These are phyloP conservation scores for Rhopalosiphum maidis DNA, from an alignment of 1,140 invertebrate species.

Conservation along the genomic window DNA sequence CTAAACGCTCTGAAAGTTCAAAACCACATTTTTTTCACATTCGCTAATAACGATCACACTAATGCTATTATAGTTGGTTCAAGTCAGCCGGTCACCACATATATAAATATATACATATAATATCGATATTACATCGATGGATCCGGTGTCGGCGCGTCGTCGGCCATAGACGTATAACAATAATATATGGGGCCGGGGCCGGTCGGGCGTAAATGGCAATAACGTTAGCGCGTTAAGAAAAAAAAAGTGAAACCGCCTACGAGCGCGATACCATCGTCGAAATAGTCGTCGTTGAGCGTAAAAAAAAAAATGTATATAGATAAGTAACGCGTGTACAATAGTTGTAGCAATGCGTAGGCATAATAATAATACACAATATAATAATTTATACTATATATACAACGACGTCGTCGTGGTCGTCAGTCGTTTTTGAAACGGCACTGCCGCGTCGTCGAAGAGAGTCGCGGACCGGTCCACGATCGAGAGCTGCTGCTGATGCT, in stretches of 20 bases:
- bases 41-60: too few species aligned
- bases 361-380: background rate
- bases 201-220: slow-evolving; percentile 23
- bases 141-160: background rate
- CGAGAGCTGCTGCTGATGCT: background rate
- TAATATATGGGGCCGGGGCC: background rate
- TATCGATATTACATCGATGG: background rate
- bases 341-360: background rate
- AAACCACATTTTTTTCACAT: background rate
- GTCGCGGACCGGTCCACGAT: background rate
- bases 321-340: background rate
- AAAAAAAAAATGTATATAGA: background rate
- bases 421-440: background rate
- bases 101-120: too few species aligned
- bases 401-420: background rate
- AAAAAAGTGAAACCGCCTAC: background rate
- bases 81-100: background rate
- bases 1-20: background rate
- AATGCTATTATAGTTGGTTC: background rate
- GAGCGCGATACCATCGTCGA: background rate
- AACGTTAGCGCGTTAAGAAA: background rate
- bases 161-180: too few species aligned
- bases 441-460: background rate
- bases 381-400: background rate
- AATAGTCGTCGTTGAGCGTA: background rate